A percentile compares a stretch with the other conserved stretches of the same genome.
phyloP scores from a whole-genome alignment of 2,888 invertebrate genomes.

The Oscheius myriophilus region DNA sequence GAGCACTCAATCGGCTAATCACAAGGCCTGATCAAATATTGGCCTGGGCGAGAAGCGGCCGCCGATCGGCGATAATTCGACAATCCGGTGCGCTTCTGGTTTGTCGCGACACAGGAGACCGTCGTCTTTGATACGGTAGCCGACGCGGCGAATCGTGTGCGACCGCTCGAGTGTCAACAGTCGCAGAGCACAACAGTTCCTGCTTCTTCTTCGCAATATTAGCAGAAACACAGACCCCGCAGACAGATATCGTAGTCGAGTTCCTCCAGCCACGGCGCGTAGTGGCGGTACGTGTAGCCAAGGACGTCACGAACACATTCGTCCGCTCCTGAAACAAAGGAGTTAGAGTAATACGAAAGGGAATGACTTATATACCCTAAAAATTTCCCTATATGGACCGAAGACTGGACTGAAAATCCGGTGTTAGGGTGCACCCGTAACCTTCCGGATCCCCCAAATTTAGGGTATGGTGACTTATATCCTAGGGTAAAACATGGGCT shows the following conservation, averaged over 20 bases:
- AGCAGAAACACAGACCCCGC: constrained; percentile 1
- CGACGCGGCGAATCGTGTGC: constrained; percentile 17
- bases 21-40: constrained; percentile 32
- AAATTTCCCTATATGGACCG: no score
- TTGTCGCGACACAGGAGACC: constrained; percentile 19
- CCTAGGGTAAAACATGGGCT: no score
- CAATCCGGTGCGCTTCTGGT: constrained; percentile 31
- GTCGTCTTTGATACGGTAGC: constrained; percentile 19
- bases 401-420: no score
- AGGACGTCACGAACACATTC: not conserved
- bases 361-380: no score
- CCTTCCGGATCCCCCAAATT: no score
- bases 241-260: not conserved
- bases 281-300: constrained; percentile 14
- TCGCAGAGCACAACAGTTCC: constrained; percentile 8
- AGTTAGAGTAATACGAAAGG: no score
- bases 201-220: not conserved
- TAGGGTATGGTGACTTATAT: no score
- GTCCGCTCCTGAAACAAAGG: constrained; percentile 22
- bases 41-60: constrained; percentile 26
- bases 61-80: constrained; percentile 25
- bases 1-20: constrained; percentile 32
- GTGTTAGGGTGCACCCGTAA: no score
- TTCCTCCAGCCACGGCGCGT: constrained; percentile 4
- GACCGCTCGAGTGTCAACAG: constrained; percentile 4